Conservation (phyloP, 2,113 vertebrate species). For the Mesoclemmys tuberculata region DNA sequence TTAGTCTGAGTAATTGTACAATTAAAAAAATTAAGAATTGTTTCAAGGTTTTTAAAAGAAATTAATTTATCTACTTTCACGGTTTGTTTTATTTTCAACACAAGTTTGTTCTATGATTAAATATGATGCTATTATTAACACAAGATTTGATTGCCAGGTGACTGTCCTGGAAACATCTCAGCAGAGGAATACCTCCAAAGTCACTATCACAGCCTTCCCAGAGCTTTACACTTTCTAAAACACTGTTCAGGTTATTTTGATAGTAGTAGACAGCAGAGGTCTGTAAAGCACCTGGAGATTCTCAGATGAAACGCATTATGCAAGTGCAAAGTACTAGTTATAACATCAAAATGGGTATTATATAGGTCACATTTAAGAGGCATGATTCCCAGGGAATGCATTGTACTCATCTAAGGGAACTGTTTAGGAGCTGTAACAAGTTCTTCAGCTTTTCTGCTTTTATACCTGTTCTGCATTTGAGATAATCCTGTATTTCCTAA, state of each 20-base stretch:
- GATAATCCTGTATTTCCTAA: neutral
- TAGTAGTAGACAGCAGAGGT: neutral
- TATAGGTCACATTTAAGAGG: conserved; percentile 18
- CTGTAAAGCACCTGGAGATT: neutral
- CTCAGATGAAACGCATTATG: neutral
- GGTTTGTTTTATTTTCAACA: neutral
- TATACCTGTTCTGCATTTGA: neutral
- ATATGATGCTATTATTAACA: neutral
- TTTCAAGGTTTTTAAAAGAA: conserved; percentile 7
- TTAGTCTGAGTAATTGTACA: conserved; percentile 50
- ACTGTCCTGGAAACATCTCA: conserved; percentile 53
- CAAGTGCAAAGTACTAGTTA: neutral
- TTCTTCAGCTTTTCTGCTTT: neutral
- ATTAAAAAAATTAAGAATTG: conserved; percentile 13
- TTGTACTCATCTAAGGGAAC: neutral
- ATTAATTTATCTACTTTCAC: neutral
- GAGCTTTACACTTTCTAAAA: conserved; percentile 41
- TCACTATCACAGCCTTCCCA: conserved; percentile 72
- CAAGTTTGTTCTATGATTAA: neutral
- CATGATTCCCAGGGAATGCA: neutral
- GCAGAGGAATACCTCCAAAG: neutral
- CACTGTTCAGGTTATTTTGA: neutral
- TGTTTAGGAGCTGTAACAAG: neutral
- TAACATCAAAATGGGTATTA: conserved; percentile 21
- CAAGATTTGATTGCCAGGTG: neutral